Base-by-base conservation (phyloP, 2,113 vertebrate genomes). In the Struthidea cinerea region DNA sequence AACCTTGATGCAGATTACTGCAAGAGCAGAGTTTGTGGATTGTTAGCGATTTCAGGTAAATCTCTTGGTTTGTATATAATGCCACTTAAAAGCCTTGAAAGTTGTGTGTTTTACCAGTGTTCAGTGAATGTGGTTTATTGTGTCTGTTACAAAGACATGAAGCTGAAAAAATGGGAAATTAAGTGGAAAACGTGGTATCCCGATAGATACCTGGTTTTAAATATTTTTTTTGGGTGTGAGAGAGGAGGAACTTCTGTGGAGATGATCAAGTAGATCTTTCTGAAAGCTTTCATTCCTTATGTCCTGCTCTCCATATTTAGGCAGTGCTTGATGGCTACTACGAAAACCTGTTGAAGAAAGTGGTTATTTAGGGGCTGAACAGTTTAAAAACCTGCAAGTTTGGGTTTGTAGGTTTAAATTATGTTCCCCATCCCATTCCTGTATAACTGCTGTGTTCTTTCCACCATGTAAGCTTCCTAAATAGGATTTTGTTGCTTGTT, bases 271-370 rank as follows among this genome's bases (percentile, higher is more conserved):
- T 22, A n/a, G 20, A 30, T 60, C 16, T 47, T 52, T 52, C 6
- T 56, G 39, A 73, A 76, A 77, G 27, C 5, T 83, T 53, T 56
- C 0, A 0, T 15, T 83, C 26, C 59, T 63, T 6, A 0, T 35
- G 47, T 56, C 56, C 10, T 63, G 27, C 32, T 56, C 6, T 84
- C 49, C 18, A 0, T 50, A 3, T 71, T 44, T 26, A 37, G 47
- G 11, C 27, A 42, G 15, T 16, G 9, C 12, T 39, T 83, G 71
- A 37, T 57, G 8, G 14, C 5, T 88, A 6, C 10, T 56, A 26
- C 19, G 50, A 61, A 59, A 23, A 90, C 13, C 49, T 76, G 1
- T 59, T 7, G 4, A 75, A 65, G 6, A 41, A 80, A 44, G 30
- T 55, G 64, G 4, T 57, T 71, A 0, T 74, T 81, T 46, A 47